phyloP scores from a whole-genome alignment of 2,797 vertebrate genomes.

The Eulemur mongoz region DNA sequence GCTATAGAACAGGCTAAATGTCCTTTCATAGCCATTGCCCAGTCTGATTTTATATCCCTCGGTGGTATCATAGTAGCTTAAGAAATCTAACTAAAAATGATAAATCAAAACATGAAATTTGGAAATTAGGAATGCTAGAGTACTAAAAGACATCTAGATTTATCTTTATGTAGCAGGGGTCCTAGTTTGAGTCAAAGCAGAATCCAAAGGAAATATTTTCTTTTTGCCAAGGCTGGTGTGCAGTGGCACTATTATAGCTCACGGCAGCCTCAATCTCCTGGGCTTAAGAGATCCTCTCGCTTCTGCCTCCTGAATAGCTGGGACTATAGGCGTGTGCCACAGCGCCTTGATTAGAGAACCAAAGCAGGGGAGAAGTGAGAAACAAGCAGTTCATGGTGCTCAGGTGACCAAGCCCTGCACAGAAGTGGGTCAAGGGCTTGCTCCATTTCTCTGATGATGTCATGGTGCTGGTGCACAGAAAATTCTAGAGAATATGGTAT shows the following conservation, averaged over 20 bases:
- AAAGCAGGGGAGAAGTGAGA: not conserved
- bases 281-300: not conserved
- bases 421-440: not conserved
- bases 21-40: not conserved
- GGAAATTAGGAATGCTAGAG: not conserved
- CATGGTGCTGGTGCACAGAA: not conserved
- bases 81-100: not conserved
- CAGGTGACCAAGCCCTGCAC: not conserved
- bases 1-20: not conserved
- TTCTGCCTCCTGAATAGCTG: not conserved
- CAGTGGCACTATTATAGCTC: not conserved
- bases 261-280: not conserved
- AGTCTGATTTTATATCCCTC: not conserved
- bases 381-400: not conserved
- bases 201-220: not conserved
- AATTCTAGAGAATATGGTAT: not conserved
- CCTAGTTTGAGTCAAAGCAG: not conserved
- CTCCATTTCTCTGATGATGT: not conserved
- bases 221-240: not conserved
- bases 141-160: slow-evolving; percentile 8
- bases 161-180: not conserved
- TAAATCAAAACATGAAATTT: not conserved
- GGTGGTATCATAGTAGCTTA: not conserved
- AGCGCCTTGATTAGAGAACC: not conserved
- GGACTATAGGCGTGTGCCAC: not conserved